These are phyloP conservation scores for Montipora foliosa DNA, from an alignment of 64 coral and sea anemone species.

Conservation along the genomic window DNA sequence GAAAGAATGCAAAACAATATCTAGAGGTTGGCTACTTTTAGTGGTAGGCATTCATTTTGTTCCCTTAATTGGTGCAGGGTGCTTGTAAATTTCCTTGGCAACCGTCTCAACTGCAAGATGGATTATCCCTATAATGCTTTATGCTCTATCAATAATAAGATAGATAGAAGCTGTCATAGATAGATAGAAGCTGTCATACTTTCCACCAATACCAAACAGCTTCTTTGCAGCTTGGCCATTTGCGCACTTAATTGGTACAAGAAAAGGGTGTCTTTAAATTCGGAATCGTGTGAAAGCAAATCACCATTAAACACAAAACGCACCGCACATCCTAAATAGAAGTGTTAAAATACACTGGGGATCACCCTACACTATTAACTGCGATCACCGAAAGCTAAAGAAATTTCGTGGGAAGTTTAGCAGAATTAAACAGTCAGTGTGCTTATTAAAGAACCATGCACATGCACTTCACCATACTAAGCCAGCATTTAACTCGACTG, in stretches of 20 bases:
- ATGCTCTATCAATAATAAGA: slow-evolving; percentile 8
- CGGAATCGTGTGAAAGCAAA: not conserved
- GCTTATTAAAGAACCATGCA: too few species aligned
- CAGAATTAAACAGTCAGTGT: too few species aligned
- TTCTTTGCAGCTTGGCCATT: not conserved
- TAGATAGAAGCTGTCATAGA: not conserved
- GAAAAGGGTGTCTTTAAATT: not conserved
- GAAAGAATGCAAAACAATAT: not conserved
- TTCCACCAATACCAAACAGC: slow-evolving; percentile 1
- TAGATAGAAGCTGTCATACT: not conserved
- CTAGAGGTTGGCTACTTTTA: slow-evolving; percentile 10
- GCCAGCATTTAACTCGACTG: too few species aligned
- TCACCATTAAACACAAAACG: too few species aligned
- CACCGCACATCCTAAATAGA: too few species aligned
- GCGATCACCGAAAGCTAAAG: too few species aligned
- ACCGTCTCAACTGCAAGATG: not conserved
- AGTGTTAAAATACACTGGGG: too few species aligned
- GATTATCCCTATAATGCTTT: not conserved
- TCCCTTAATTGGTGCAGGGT: slow-evolving; percentile 8
- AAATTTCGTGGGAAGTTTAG: too few species aligned
- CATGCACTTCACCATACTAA: too few species aligned
- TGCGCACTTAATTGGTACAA: not conserved
- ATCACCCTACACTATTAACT: too few species aligned
- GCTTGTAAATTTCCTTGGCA: not conserved
- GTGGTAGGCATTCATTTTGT: not conserved